phyloP scores from a whole-genome alignment of 2,113 vertebrate species.

The Columba livia region DNA sequence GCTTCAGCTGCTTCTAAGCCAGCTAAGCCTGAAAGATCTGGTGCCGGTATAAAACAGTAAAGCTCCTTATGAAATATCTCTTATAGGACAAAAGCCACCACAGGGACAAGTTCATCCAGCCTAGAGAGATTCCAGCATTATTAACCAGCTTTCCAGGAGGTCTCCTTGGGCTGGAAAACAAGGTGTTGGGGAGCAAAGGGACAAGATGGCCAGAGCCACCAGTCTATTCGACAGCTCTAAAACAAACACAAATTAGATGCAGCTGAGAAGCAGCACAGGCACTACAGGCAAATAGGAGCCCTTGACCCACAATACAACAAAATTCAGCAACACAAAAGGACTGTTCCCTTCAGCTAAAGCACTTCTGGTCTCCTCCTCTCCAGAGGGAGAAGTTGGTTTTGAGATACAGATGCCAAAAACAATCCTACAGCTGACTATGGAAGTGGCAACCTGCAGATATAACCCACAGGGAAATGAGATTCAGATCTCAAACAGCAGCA shows the following conservation, averaged over 20 bases:
- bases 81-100: neutral
- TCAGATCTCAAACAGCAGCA: neutral
- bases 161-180: neutral
- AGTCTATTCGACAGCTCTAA: neutral
- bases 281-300: accelerated
- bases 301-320: accelerated
- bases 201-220: neutral
- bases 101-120: neutral
- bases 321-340: neutral
- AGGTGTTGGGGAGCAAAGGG: neutral
- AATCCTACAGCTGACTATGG: neutral
- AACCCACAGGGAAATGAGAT: neutral
- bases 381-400: neutral
- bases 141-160: neutral
- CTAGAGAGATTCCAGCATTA: neutral
- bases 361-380: neutral
- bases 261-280: neutral
- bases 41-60: neutral
- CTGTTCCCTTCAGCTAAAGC: neutral
- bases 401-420: neutral
- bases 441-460: neutral
- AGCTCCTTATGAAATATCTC: neutral
- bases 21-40: conserved; percentile 39
- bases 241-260: neutral
- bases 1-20: conserved; percentile 29